Conservation (phyloP, 1,140 invertebrate species). For the Achatina immaculata region DNA sequence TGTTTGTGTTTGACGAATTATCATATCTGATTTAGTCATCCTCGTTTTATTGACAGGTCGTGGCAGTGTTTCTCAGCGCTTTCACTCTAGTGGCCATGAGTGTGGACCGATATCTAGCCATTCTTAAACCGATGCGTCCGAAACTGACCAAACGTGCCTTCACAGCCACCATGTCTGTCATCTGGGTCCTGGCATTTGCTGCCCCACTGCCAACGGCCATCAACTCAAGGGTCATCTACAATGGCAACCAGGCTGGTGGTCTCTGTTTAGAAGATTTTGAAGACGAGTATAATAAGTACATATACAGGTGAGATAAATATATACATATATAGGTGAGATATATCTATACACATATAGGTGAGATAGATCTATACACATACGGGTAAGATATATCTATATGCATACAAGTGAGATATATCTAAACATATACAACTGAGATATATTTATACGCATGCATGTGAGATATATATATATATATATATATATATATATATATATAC, state of each 20-base stretch:
- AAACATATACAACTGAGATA: background rate
- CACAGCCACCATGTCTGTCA: constrained; percentile 79
- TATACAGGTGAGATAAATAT: constrained; percentile 73
- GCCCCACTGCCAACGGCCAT: constrained; percentile 59
- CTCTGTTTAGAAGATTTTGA: constrained; percentile 53
- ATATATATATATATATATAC: background rate
- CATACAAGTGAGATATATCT: background rate
- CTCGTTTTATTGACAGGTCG: constrained; percentile 77
- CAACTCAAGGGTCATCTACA: constrained; percentile 44
- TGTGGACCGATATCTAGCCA: constrained; percentile 95
- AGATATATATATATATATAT: background rate
- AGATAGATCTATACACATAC: too few relatives aligned
- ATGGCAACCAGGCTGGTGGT: constrained; percentile 36
- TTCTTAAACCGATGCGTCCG: constrained; percentile 87
- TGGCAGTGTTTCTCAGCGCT: constrained; percentile 95
- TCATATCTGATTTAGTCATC: too few relatives aligned
- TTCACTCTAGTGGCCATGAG: constrained; percentile 96
- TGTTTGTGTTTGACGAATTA: too few relatives aligned
- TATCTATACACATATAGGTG: background rate
- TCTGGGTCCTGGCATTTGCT: constrained; percentile 78
- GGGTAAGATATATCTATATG: background rate
- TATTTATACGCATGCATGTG: constrained; percentile 79
- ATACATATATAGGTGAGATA: background rate
- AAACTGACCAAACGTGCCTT: constrained; percentile 81
- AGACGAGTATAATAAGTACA: constrained; percentile 66